Evolutionary conservation across 30 jellyfish, hydroid and myxozoan species (phyloP).

Genomic region (Chrysaora quinquecirrha): DNA sequence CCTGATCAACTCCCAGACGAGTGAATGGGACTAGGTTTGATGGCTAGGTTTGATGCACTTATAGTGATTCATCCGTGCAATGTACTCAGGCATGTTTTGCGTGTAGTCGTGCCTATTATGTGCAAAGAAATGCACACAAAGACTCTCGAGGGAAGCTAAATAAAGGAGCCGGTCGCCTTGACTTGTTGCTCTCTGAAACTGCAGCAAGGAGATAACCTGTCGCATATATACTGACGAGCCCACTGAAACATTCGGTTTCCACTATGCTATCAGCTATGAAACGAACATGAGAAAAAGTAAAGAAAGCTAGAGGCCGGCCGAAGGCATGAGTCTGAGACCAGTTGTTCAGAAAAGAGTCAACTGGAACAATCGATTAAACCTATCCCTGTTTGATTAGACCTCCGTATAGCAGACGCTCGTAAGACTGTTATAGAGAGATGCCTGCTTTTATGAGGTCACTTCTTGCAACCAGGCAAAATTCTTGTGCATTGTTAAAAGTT

Average conservation of each 20-base stretch:
- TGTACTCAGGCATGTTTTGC: background rate
- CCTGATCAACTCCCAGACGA: constrained; percentile 38
- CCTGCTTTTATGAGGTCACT: too few species aligned
- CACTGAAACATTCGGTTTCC: background rate
- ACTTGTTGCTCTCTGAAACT: background rate
- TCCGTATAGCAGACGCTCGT: too few species aligned
- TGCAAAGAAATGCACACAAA: background rate
- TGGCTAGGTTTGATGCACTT: background rate
- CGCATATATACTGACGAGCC: constrained; percentile 1
- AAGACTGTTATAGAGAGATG: too few species aligned
- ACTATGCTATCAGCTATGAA: too few species aligned
- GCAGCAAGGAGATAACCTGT: background rate
- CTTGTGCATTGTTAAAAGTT: too few species aligned
- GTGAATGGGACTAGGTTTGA: constrained; percentile 32
- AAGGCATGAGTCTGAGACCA: too few species aligned
- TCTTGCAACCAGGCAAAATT: too few species aligned
- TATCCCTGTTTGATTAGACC: too few species aligned
- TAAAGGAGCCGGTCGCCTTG: background rate
- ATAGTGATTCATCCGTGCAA: background rate
- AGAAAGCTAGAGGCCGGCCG: too few species aligned
- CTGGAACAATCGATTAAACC: too few species aligned
- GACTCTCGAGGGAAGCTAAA: background rate
- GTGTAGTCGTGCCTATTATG: background rate
- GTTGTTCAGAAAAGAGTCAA: too few species aligned
- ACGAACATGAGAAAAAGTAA: too few species aligned